Evolutionary conservation across 2,113 vertebrate genomes (phyloP), one percentile per base, ranked within the genome.

Genomic region (Dasypus novemcinctus): DNA sequence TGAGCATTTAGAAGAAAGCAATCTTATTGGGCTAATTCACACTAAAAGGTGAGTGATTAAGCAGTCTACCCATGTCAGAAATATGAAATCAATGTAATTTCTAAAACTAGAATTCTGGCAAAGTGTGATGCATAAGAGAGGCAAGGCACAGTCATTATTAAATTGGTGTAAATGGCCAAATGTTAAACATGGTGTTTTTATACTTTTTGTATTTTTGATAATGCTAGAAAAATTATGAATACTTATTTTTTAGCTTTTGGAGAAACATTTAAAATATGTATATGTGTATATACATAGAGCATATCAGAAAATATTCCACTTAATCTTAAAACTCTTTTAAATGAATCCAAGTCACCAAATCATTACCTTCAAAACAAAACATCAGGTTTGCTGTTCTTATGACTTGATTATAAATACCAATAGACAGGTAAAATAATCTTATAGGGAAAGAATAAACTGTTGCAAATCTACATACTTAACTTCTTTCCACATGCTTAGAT

Each of bases 11-110:
- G 79, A 75, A 52, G 5, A 64, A 93, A 88, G 52, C 1, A 87
- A 33, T 80, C 3, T 31, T 33, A 23, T 63, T 21, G 43, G 43
- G 15, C 36, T 87, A 85, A 52, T 82, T 92, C 66, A 46, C n/a
- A n/a, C 68, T 92, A 75, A 91, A 94, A 33, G 87, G 23, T 88
- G 46, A 78, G 4, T 84, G 54, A 85, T n/a, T 87, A 85, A 85
- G 7, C 33, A 75, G 5, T 85, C 82, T 69, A 41, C 4, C 29
- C 18, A 68, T 33, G 66, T 93, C 43, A 25, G 43, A 8, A 93
- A 87, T 78, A 49, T 59, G 52, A 95, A 95, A 9, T 5, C 36
- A 93, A 69, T 21, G 59, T 92, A n/a, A 69, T 59, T 66, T 83
- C 7, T 88, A 29, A 74, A 92, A 63, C 15, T 41, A 81, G 36